These are phyloP conservation scores for crab-eating macaque (Macaca fascicularis) DNA, from an alignment of 2,113 vertebrate species.

Conservation along the genomic window DNA sequence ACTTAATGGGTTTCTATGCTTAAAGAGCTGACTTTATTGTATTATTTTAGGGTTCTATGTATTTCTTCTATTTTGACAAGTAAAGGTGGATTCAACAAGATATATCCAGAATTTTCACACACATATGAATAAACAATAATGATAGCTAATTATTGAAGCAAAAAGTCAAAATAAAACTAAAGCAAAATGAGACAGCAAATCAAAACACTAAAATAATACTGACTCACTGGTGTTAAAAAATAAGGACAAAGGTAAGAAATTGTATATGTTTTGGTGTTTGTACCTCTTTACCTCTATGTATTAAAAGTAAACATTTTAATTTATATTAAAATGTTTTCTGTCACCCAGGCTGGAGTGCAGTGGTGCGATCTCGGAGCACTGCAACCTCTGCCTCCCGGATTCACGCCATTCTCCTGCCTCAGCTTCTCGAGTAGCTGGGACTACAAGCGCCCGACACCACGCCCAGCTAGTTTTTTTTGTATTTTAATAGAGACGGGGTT, in stretches of 20 bases:
- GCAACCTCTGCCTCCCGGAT: no score
- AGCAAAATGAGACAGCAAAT: neutral
- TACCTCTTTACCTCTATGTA: neutral
- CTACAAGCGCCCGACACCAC: accelerated
- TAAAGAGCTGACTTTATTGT: neutral
- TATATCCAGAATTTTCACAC: neutral
- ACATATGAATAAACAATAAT: neutral
- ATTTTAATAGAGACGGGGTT: no score
- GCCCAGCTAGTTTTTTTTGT: no score
- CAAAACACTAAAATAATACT: neutral
- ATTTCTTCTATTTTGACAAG: constrained; percentile 36
- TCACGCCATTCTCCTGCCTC: no score
- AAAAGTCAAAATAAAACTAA: neutral
- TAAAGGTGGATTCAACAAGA: neutral
- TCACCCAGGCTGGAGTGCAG: no score
- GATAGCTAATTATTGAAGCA: neutral
- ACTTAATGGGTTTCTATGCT: constrained; percentile 24
- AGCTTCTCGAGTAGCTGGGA: no score
- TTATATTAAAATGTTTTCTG: neutral
- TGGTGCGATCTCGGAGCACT: no score
- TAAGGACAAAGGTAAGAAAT: neutral
- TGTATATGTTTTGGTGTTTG: neutral
- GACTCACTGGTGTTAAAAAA: neutral
- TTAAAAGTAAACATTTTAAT: neutral
- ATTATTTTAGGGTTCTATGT: neutral